phyloP scores from a whole-genome alignment of 2,888 invertebrate genomes.

The Homarus gammarus region DNA sequence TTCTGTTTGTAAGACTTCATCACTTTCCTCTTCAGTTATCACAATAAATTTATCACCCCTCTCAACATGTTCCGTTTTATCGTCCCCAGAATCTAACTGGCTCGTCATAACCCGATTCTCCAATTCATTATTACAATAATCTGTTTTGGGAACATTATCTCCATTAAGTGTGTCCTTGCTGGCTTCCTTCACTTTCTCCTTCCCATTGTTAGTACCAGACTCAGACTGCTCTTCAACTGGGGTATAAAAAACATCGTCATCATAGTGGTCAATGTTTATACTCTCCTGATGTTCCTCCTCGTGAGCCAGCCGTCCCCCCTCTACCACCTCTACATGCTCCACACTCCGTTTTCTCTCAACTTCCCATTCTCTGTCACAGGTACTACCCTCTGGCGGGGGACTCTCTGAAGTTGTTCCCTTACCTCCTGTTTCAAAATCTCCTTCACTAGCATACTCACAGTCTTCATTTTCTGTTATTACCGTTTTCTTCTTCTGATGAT shows the following conservation, averaged over 20 bases:
- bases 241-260: not conserved
- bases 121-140: not conserved
- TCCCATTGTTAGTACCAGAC: not conserved
- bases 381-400: not conserved
- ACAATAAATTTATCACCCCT: not conserved
- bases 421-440: not conserved
- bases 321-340: not conserved
- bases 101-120: too few species aligned
- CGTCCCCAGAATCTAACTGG: not conserved
- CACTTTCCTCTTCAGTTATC: not conserved
- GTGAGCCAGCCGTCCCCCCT: not conserved
- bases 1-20: not conserved
- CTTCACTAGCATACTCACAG: not conserved
- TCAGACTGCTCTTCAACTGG: not conserved
- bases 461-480: not conserved
- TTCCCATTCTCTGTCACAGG: conserved; percentile 2
- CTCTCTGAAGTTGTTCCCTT: not conserved
- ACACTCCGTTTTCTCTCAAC: conserved; percentile 13
- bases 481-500: not conserved
- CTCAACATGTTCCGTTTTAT: not conserved
- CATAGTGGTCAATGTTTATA: not conserved
- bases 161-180: not conserved
- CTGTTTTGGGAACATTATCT: not conserved
- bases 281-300: not conserved
- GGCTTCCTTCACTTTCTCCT: not conserved